These are phyloP conservation scores for Nipponacmea schrenckii DNA, from an alignment of 2,888 invertebrate species.

Conservation along the genomic window DNA sequence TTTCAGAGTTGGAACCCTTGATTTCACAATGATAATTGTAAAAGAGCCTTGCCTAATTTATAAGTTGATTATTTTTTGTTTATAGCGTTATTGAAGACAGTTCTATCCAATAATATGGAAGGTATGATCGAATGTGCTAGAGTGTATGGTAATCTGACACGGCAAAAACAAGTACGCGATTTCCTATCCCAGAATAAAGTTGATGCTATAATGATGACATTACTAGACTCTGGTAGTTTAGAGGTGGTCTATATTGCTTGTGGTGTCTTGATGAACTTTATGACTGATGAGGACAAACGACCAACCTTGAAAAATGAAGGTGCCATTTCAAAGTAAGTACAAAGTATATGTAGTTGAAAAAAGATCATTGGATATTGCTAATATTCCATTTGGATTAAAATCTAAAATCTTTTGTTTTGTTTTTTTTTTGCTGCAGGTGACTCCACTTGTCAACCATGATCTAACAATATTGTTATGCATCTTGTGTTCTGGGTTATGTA, in stretches of 20 bases:
- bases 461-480: background rate
- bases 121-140: slow-evolving; percentile 79
- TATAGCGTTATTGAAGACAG: slow-evolving; percentile 57
- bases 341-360: background rate
- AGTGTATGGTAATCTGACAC: slow-evolving; percentile 84
- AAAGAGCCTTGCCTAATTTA: background rate
- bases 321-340: slow-evolving; percentile 67
- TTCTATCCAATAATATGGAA: slow-evolving; percentile 69
- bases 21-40: background rate
- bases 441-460: background rate
- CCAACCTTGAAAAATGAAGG: slow-evolving; percentile 60
- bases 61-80: slow-evolving; percentile 12
- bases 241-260: slow-evolving; percentile 81
- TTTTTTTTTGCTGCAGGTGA: background rate
- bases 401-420: background rate
- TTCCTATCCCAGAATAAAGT: slow-evolving; percentile 75
- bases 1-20: too few species aligned
- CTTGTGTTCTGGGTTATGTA: background rate
- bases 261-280: slow-evolving; percentile 85
- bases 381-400: background rate
- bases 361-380: background rate
- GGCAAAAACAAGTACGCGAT: slow-evolving; percentile 76
- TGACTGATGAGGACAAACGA: slow-evolving; percentile 68
- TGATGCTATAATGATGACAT: slow-evolving; percentile 63
- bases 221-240: slow-evolving; percentile 73